These are phyloP conservation scores for Manis javanica DNA, from an alignment of 2,797 vertebrate genomes.

Conservation along the genomic window DNA sequence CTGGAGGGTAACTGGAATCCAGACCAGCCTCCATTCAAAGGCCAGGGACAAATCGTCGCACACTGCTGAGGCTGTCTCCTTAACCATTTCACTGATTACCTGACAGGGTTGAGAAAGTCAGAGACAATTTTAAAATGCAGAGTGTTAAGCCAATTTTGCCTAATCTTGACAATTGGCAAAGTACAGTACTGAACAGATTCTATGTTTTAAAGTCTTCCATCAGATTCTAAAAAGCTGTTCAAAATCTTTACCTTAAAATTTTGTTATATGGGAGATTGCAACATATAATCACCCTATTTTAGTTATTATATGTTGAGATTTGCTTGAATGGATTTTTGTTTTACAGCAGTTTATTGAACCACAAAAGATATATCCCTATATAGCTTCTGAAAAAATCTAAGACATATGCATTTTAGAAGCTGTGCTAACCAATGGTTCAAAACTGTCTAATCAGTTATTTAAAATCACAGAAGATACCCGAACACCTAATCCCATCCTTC, in stretches of 20 bases:
- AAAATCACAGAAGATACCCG: neutral
- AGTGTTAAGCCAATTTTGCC: neutral
- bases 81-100: neutral
- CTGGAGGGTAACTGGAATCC: neutral
- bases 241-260: neutral
- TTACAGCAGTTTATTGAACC: neutral
- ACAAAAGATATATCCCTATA: neutral
- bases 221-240: neutral
- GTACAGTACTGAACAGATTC: neutral
- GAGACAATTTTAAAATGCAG: conserved; percentile 3
- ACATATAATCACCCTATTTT: neutral
- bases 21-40: neutral
- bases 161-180: conserved; percentile 5
- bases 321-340: neutral
- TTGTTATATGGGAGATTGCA: neutral
- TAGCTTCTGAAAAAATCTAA: neutral
- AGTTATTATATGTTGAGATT: neutral
- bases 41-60: neutral
- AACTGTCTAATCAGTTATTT: neutral
- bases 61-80: neutral
- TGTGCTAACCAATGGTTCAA: neutral
- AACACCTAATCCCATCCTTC: neutral
- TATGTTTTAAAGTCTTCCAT: neutral
- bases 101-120: neutral
- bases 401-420: neutral